phyloP scores from a whole-genome alignment of 2,888 invertebrate genomes.

The Enchytraeus crypticus region DNA sequence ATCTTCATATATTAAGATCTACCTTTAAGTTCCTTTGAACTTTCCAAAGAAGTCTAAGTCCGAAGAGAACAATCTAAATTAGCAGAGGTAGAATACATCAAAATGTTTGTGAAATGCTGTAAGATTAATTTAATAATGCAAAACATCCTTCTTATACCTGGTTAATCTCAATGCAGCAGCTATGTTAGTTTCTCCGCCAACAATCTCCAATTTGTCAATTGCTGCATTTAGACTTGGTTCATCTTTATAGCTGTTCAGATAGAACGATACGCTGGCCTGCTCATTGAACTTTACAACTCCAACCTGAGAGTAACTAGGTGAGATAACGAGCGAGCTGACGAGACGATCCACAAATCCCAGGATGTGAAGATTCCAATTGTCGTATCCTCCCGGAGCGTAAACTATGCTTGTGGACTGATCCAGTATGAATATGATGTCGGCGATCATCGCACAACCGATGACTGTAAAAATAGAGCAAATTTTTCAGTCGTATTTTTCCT shows the following conservation, averaged over 20 bases:
- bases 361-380: background rate
- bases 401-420: slow-evolving; percentile 3
- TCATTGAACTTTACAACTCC: slow-evolving; percentile 1
- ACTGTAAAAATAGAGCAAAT: too few relatives aligned
- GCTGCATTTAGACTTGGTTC: background rate
- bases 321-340: background rate
- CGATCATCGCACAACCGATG: background rate
- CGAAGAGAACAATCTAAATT: too few relatives aligned
- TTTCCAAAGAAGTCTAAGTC: too few relatives aligned
- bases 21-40: too few relatives aligned
- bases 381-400: background rate
- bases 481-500: too few relatives aligned
- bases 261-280: background rate
- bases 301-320: background rate
- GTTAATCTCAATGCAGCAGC: background rate
- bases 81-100: too few relatives aligned
- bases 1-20: too few relatives aligned
- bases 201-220: background rate
- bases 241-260: background rate
- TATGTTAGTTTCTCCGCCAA: background rate
- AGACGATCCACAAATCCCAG: background rate
- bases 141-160: too few relatives aligned
- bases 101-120: too few relatives aligned
- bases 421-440: background rate
- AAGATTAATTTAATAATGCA: too few relatives aligned